A percentile compares a stretch with the other conserved stretches of the same genome.
phyloP scores from a whole-genome alignment of 2,113 vertebrate species.

The Pitta sordida region DNA sequence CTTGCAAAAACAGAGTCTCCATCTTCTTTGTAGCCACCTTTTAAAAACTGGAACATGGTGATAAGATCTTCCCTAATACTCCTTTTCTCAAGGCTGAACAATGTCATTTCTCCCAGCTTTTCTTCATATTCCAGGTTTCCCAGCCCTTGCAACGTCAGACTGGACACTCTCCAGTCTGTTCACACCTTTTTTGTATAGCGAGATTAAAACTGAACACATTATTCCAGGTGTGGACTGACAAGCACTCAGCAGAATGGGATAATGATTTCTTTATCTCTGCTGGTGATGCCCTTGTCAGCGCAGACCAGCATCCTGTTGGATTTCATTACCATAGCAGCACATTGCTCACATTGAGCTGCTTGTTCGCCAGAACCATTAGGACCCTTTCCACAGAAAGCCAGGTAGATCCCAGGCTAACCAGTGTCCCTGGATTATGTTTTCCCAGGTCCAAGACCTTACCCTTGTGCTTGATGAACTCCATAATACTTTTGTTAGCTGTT shows the following conservation, averaged over 20 bases:
- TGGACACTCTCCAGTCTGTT: too few species aligned
- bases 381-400: too few species aligned
- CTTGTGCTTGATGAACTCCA: too few species aligned
- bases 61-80: not conserved
- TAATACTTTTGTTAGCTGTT: too few species aligned
- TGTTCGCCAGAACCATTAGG: too few species aligned
- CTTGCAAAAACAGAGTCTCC: not conserved
- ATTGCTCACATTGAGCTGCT: too few species aligned
- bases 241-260: not conserved
- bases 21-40: not conserved
- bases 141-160: not conserved
- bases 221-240: not conserved
- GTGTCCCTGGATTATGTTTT: too few species aligned
- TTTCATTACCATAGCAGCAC: too few species aligned
- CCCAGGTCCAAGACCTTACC: too few species aligned
- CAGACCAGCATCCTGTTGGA: too few species aligned
- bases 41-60: not conserved
- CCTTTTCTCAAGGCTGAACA: not conserved
- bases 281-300: too few species aligned
- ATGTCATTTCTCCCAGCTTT: not conserved
- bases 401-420: too few species aligned
- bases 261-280: not conserved
- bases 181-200: not conserved
- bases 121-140: not conserved
- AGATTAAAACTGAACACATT: not conserved